phyloP scores from a whole-genome alignment of 2,888 invertebrate genomes.

The Ophion costatus region DNA sequence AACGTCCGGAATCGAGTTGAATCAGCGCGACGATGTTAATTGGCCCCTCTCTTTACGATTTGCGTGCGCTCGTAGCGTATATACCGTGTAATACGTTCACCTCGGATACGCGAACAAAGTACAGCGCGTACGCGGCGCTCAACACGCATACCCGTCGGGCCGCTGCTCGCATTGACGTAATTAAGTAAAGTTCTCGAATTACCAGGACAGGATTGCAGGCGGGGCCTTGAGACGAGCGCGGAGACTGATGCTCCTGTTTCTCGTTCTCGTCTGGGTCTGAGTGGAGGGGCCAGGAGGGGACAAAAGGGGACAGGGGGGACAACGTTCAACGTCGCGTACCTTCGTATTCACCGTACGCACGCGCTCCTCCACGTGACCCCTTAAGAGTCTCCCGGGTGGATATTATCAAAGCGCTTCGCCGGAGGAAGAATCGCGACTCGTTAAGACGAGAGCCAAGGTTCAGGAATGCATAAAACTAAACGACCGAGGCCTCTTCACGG shows the following conservation, averaged over 20 bases:
- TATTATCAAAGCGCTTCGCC: slow-evolving; percentile 11
- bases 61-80: slow-evolving; percentile 19
- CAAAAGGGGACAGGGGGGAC: neutral
- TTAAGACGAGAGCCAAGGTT: slow-evolving; percentile 50
- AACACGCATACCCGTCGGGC: neutral
- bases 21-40: slow-evolving; percentile 22
- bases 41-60: slow-evolving; percentile 22
- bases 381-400: too few species aligned
- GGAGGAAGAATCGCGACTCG: slow-evolving; percentile 43
- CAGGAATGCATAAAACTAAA: slow-evolving; percentile 57
- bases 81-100: slow-evolving; percentile 16
- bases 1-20: slow-evolving; percentile 1
- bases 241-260: slow-evolving; percentile 50
- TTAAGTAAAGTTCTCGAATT: slow-evolving; percentile 59
- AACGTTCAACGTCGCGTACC: neutral
- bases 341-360: too few species aligned
- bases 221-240: neutral
- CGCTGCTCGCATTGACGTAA: slow-evolving; percentile 34
- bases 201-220: slow-evolving; percentile 36
- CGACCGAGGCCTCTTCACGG: slow-evolving; percentile 12
- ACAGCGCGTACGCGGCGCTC: neutral
- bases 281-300: neutral
- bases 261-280: slow-evolving; percentile 3
- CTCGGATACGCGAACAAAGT: slow-evolving; percentile 18
- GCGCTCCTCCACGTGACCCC: neutral